Evolutionary conservation across 2,797 vertebrate genomes (phyloP), one percentile per base, ranked within the genome.

Genomic region (Poeciliopsis infans): DNA sequence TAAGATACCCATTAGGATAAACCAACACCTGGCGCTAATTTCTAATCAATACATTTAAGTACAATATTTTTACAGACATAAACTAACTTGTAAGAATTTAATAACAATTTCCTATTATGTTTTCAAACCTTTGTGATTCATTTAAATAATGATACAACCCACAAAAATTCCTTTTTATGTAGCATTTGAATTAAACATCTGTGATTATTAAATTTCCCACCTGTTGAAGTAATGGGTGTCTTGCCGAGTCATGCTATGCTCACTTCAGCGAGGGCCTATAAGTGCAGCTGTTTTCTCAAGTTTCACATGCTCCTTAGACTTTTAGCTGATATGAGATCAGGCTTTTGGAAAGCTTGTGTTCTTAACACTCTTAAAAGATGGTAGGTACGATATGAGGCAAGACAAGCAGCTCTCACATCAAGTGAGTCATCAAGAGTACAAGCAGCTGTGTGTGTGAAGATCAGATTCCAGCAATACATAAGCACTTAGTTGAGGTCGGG

Each of bases 381-480:
- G 71, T 82, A 78, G 87, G 86, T 83, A 87, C 88, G 90, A 90
- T 79, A 66, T 81, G 83, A 85, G 80, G 80, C 89, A 64, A 87
- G 87, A 90, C 66, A 2, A 92, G 86, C 80, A 43, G 71, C 77
- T 90, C 79, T 87, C 80, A 76, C 84, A 83, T 85, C 75, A 66
- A 91, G 68, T 93, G 89, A 94, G 84, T 94, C 91, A 93, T 93
- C 83, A 80, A 79, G 92, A 92, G 92, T 93, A 91, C 74, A 28
- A 79, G 83, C 83, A 83, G 84, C 85, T 79, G 85, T 76, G 79
- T 83, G 81, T 1, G 69, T 82, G 83, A 72, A 55, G 83, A 80
- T 83, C 59, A 3, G 79, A 87, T 86, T 80, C 77, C 78, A 74
- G 79, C 78, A 76, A 77, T 79, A 77, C 80, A 85, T 80, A 78